phyloP scores from a whole-genome alignment of 2,888 invertebrate species.

The Diadegma fenestrale region DNA sequence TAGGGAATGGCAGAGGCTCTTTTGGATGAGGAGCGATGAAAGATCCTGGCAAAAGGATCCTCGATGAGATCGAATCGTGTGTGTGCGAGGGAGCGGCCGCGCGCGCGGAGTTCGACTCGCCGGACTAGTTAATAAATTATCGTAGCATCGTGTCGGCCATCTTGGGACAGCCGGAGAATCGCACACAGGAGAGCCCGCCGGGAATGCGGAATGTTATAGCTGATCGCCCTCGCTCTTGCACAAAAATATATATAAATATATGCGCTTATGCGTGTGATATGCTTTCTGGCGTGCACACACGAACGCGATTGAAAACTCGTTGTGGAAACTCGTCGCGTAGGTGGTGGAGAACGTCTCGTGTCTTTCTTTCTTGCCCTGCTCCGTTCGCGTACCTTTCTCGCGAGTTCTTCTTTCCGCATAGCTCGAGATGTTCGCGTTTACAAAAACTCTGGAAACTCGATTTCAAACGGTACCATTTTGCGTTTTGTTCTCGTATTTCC shows the following conservation, averaged over 20 bases:
- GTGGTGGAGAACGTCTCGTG: slow-evolving; percentile 54
- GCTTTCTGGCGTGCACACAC: slow-evolving; percentile 42
- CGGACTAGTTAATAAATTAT: slow-evolving; percentile 84
- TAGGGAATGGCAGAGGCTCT: neutral
- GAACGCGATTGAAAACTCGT: slow-evolving; percentile 66
- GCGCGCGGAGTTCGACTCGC: slow-evolving; percentile 77
- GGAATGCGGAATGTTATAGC: slow-evolving; percentile 74
- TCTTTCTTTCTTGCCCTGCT: slow-evolving; percentile 8
- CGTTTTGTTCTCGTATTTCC: too few relatives aligned
- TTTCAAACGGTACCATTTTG: neutral
- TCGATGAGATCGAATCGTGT: slow-evolving; percentile 59
- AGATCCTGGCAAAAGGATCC: slow-evolving; percentile 50
- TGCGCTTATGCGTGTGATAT: slow-evolving; percentile 26
- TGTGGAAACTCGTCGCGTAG: slow-evolving; percentile 69
- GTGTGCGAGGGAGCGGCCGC: slow-evolving; percentile 64
- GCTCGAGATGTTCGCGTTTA: slow-evolving; percentile 36
- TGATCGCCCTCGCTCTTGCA: slow-evolving; percentile 40
- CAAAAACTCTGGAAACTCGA: slow-evolving; percentile 43
- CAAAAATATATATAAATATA: slow-evolving; percentile 18
- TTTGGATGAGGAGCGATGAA: slow-evolving; percentile 35
- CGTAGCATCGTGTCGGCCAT: slow-evolving; percentile 78
- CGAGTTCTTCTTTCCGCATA: slow-evolving; percentile 22
- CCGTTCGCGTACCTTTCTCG: slow-evolving; percentile 39
- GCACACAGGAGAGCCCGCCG: slow-evolving; percentile 63
- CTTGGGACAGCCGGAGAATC: slow-evolving; percentile 67